Percentiles rank a stretch among this genome's conserved stretches.
phyloP scores from a whole-genome alignment of 2,113 vertebrate species.

The Gymnogyps californianus region DNA sequence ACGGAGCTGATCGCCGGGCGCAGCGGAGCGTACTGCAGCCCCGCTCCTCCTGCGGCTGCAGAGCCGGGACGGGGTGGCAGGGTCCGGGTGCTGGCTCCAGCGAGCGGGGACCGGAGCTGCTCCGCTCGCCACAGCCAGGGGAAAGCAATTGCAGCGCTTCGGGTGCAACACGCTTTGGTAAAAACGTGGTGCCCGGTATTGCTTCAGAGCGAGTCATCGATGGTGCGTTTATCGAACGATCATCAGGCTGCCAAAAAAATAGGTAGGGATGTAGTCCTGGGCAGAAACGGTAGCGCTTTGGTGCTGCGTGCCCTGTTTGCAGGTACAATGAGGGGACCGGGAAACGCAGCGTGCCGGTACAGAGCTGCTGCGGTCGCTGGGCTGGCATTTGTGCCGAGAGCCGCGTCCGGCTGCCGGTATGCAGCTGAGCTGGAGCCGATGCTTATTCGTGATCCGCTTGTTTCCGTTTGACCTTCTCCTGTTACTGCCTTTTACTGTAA shows the following conservation, averaged over 20 bases:
- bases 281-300: rapidly evolving
- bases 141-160: rapidly evolving
- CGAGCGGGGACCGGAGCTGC: rapidly evolving
- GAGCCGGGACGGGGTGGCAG: rapidly evolving
- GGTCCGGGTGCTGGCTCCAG: not conserved
- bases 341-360: rapidly evolving
- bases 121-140: rapidly evolving
- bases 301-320: not conserved
- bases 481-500: not conserved
- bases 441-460: not conserved
- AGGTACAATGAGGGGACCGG: rapidly evolving
- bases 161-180: too few species aligned
- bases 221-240: rapidly evolving
- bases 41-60: not conserved
- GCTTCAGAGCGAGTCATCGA: rapidly evolving
- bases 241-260: not conserved
- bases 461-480: slow-evolving; percentile 23
- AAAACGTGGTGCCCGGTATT: rapidly evolving
- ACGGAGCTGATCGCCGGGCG: not conserved
- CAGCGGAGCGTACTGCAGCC: not conserved
- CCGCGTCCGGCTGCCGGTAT: rapidly evolving
- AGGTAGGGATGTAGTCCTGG: not conserved
- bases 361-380: rapidly evolving
- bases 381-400: not conserved
- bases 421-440: not conserved